Evolutionary conservation across 2,113 vertebrate species (phyloP).

Genomic region (Gulo gulo): DNA sequence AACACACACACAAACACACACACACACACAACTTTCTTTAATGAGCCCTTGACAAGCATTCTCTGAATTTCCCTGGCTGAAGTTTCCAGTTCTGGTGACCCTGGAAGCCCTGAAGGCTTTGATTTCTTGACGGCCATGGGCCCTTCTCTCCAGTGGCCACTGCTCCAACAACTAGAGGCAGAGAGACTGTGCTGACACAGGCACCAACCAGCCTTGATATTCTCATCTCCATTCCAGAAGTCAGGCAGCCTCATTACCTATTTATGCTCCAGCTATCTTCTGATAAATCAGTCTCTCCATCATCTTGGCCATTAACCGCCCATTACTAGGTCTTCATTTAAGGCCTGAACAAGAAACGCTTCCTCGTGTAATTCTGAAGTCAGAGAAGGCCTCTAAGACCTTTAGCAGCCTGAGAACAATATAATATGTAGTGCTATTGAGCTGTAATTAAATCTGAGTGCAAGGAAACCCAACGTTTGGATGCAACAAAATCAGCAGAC

Average conservation of each 20-base stretch:
- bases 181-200: not conserved
- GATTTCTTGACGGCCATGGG: not conserved
- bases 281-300: conserved; percentile 66
- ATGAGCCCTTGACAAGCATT: not conserved
- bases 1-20: not conserved
- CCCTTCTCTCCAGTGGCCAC: not conserved
- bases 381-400: conserved; percentile 34
- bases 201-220: not conserved
- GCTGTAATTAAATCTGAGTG: conserved; percentile 55
- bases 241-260: conserved; percentile 70
- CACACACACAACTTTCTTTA: not conserved
- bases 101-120: not conserved
- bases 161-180: not conserved
- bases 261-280: conserved; percentile 58
- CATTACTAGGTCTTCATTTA: conserved; percentile 62
- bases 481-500: conserved; percentile 25
- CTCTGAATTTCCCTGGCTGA: not conserved
- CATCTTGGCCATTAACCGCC: conserved; percentile 52
- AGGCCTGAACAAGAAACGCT: conserved; percentile 64
- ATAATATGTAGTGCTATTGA: conserved; percentile 33
- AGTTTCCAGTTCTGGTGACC: not conserved
- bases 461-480: conserved; percentile 22
- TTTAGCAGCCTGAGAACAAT: conserved; percentile 32
- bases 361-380: conserved; percentile 55
- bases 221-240: conserved; percentile 68